Conservation (phyloP, 2,797 vertebrate species). For the Remorina albescens region DNA sequence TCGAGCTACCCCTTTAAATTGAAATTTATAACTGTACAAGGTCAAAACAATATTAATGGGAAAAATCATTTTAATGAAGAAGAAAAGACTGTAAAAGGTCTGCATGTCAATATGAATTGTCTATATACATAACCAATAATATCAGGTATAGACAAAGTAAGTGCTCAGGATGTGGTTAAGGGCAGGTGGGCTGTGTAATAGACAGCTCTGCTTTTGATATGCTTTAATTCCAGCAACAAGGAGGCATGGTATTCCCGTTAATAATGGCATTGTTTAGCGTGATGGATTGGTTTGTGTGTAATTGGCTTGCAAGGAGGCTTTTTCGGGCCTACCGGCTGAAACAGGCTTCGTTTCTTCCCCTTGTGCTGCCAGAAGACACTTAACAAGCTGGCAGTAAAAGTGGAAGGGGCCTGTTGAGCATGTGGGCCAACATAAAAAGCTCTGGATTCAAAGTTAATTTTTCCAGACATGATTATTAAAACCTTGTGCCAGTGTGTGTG, state of each 20-base stretch:
- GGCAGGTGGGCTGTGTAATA: neutral
- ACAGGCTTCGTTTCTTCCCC: slow-evolving; percentile 74
- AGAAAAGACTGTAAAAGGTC: neutral
- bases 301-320: slow-evolving; percentile 28
- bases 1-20: too few species aligned
- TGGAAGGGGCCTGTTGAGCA: slow-evolving; percentile 86
- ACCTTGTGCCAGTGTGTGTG: slow-evolving; percentile 77
- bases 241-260: slow-evolving; percentile 17
- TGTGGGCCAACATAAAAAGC: slow-evolving; percentile 90
- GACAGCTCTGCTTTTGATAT: neutral
- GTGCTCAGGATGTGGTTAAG: too few species aligned
- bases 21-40: too few species aligned
- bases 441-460: slow-evolving; percentile 87
- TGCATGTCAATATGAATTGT: neutral
- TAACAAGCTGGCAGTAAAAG: slow-evolving; percentile 90
- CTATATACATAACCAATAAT: neutral
- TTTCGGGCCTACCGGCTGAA: slow-evolving; percentile 26
- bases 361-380: slow-evolving; percentile 86
- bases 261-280: slow-evolving; percentile 32
- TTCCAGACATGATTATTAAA: slow-evolving; percentile 89
- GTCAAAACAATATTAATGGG: too few species aligned
- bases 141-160: neutral
- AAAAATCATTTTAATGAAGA: too few species aligned
- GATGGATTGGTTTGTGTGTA: slow-evolving; percentile 40
- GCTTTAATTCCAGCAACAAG: slow-evolving; percentile 1